Percentiles rank a stretch among this genome's conserved stretches.
Evolutionary conservation across 2,113 vertebrate species (phyloP).

Genomic region (Ceyx margarethae): DNA sequence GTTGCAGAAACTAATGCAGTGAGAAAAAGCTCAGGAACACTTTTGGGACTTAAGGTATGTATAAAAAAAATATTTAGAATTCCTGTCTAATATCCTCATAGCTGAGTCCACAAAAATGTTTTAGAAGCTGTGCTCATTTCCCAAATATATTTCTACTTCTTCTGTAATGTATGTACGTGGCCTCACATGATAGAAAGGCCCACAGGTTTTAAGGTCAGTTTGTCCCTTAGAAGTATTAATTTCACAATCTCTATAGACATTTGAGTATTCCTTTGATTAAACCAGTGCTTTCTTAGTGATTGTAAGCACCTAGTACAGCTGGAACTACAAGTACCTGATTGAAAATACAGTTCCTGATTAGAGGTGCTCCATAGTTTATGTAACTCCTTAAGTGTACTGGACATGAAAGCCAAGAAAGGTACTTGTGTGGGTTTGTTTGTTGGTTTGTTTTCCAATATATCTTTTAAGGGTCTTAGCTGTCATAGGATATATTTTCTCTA

Average conservation of each 20-base stretch:
- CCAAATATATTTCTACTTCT: neutral
- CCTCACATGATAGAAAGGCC: neutral
- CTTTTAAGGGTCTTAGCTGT: neutral
- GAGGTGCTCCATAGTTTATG: neutral
- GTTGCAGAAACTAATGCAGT: neutral
- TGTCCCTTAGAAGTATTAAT: neutral
- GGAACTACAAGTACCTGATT: neutral
- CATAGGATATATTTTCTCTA: neutral
- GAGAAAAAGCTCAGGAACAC: neutral
- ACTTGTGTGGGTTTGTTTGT: neutral
- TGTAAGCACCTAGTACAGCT: neutral
- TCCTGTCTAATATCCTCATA: neutral
- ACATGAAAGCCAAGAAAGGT: neutral
- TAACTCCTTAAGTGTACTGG: neutral
- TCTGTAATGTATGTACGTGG: neutral
- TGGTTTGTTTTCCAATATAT: neutral
- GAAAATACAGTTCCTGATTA: slow-evolving; percentile 13
- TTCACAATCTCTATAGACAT: neutral
- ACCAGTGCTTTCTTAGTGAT: neutral
- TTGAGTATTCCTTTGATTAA: neutral
- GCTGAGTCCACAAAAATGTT: neutral
- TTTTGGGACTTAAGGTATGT: neutral
- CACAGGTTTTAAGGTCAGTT: neutral
- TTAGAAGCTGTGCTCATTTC: neutral
- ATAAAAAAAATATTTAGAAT: neutral